phyloP scores from a whole-genome alignment of 2,888 invertebrate species.

The Drosophila colorata region DNA sequence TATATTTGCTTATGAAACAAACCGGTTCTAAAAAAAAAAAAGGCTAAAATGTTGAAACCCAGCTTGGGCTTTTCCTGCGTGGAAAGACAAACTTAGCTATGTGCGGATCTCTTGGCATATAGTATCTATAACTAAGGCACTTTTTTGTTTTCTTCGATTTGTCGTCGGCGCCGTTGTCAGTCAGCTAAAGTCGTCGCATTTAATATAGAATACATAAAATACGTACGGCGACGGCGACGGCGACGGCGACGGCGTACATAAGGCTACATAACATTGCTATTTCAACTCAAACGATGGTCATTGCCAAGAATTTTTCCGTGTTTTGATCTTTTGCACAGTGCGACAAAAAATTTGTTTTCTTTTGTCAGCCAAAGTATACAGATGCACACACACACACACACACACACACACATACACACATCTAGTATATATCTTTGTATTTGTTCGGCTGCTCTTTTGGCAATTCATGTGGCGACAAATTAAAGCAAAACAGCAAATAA shows the following conservation, averaged over 20 bases:
- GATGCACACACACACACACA: slow-evolving; percentile 11
- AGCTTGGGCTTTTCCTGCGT: slow-evolving; percentile 9
- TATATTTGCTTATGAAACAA: slow-evolving; percentile 20
- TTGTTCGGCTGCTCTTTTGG: slow-evolving; percentile 52
- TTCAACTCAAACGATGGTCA: slow-evolving; percentile 77
- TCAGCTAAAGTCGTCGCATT: slow-evolving; percentile 64
- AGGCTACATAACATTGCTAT: slow-evolving; percentile 70
- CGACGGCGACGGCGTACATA: slow-evolving; percentile 15
- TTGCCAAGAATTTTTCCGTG: slow-evolving; percentile 82
- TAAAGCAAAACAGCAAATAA: slow-evolving; percentile 59
- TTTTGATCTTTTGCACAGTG: slow-evolving; percentile 75
- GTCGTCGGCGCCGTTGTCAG: slow-evolving; percentile 71
- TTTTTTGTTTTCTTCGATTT: slow-evolving; percentile 27
- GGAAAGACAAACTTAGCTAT: slow-evolving; percentile 4
- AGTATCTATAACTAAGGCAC: slow-evolving; percentile 21
- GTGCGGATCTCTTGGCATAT: slow-evolving; percentile 12
- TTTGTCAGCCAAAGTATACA: slow-evolving; percentile 48
- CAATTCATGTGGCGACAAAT: slow-evolving; percentile 79
- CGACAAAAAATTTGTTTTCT: slow-evolving; percentile 62
- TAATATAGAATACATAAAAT: slow-evolving; percentile 19
- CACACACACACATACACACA: slow-evolving; percentile 6
- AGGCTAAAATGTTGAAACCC: neutral
- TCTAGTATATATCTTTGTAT: slow-evolving; percentile 8
- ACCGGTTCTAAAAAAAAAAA: slow-evolving; percentile 17
- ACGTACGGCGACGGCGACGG: neutral